phyloP scores from a whole-genome alignment of 2,888 invertebrate genomes.

The Drosophila percnosoma region DNA sequence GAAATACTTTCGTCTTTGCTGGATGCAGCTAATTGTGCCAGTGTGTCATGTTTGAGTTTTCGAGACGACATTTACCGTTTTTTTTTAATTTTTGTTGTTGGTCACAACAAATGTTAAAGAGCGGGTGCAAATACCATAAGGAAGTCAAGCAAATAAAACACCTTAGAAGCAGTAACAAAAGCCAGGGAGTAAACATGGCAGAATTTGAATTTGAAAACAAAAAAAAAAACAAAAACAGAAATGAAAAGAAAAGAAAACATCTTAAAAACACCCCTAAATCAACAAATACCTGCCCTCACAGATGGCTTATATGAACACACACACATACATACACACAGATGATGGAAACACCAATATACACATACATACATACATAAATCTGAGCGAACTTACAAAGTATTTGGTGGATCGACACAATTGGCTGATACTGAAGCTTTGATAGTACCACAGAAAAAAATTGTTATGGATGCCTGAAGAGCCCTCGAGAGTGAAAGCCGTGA shows the following conservation, averaged over 20 bases:
- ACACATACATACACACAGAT: background rate
- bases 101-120: constrained; percentile 30
- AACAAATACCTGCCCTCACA: background rate
- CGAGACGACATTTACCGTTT: constrained; percentile 1
- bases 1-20: background rate
- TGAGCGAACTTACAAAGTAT: background rate
- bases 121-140: constrained; percentile 49
- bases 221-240: constrained; percentile 1
- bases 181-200: background rate
- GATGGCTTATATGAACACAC: background rate
- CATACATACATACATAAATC: background rate
- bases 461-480: too few species aligned
- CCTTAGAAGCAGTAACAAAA: background rate
- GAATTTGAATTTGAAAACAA: background rate
- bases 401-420: background rate
- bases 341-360: background rate
- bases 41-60: constrained; percentile 57
- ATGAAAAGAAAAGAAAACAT: background rate
- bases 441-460: too few species aligned
- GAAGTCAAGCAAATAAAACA: constrained; percentile 47
- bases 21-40: constrained; percentile 50
- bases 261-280: background rate
- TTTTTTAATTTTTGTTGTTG: background rate
- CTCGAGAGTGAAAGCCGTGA: too few species aligned
- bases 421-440: too few species aligned